These are phyloP conservation scores for Eulemur rufifrons DNA, from an alignment of 2,113 vertebrate genomes.

Conservation along the genomic window DNA sequence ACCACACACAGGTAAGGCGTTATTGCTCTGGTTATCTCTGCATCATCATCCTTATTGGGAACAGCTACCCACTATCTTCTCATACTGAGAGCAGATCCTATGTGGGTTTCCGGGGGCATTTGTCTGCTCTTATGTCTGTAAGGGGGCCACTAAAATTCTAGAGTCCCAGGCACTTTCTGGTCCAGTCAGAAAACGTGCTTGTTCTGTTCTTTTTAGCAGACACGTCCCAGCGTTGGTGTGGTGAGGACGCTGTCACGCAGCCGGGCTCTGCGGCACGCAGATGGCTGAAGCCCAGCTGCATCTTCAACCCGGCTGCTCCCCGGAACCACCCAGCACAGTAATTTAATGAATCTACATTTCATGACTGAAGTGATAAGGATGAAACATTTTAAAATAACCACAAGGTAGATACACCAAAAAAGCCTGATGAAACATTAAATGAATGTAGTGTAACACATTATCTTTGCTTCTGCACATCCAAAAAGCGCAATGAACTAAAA, in stretches of 20 bases:
- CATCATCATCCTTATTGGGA: fast-evolving
- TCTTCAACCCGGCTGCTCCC: constrained; percentile 74
- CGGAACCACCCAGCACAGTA: constrained; percentile 76
- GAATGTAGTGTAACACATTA: constrained; percentile 90
- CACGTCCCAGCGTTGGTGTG: not conserved
- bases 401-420: constrained; percentile 89
- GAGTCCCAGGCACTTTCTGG: not conserved
- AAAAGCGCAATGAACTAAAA: constrained; percentile 91
- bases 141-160: not conserved
- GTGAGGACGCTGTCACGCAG: not conserved
- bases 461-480: constrained; percentile 90
- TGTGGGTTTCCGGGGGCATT: too few species aligned
- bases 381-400: constrained; percentile 89
- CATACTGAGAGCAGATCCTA: not conserved
- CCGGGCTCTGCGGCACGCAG: not conserved
- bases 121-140: too few species aligned
- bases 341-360: constrained; percentile 88
- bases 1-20: fast-evolving
- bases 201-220: not conserved
- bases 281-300: constrained; percentile 67
- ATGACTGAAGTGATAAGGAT: constrained; percentile 87
- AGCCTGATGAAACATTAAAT: constrained; percentile 89
- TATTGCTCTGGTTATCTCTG: not conserved
- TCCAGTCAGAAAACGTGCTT: not conserved
- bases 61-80: too few species aligned